Percentiles rank a stretch among this genome's conserved stretches.
Evolutionary conservation across 2,113 vertebrate genomes (phyloP).

Genomic region (Azemiops feae): DNA sequence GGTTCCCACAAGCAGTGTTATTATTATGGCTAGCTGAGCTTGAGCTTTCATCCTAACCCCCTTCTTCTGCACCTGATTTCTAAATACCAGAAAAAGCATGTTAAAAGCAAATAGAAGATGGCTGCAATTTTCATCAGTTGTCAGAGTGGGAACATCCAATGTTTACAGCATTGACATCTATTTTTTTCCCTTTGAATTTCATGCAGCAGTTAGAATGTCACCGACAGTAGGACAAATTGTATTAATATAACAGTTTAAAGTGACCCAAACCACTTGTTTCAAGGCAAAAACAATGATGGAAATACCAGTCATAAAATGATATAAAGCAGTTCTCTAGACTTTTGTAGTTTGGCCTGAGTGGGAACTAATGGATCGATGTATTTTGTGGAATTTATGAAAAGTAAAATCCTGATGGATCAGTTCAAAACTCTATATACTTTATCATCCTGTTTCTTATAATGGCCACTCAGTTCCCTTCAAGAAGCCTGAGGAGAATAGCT

Average conservation of each 20-base stretch:
- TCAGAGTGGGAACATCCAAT: no score
- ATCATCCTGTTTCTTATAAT: neutral
- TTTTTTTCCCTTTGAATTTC: neutral
- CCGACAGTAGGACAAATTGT: no score
- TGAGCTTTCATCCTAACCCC: no score
- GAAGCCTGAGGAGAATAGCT: no score
- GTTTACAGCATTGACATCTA: neutral
- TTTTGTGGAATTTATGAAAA: neutral
- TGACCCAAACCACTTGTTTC: neutral
- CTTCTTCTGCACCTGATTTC: no score
- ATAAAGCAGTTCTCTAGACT: neutral
- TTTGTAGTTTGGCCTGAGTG: neutral
- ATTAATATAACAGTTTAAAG: neutral
- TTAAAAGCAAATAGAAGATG: no score
- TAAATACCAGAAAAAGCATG: no score
- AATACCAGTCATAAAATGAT: neutral
- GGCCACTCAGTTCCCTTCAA: neutral
- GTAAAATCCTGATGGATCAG: neutral
- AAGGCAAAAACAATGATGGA: neutral
- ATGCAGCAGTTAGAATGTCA: neutral
- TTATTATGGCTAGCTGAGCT: no score
- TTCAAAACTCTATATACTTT: neutral
- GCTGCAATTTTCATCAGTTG: no score
- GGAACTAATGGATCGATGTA: neutral
- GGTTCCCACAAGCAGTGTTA: no score